Evolutionary conservation across 1,140 invertebrate genomes (phyloP), one percentile per base, ranked within the genome.

Genomic region (Drosophila kikkawai): DNA sequence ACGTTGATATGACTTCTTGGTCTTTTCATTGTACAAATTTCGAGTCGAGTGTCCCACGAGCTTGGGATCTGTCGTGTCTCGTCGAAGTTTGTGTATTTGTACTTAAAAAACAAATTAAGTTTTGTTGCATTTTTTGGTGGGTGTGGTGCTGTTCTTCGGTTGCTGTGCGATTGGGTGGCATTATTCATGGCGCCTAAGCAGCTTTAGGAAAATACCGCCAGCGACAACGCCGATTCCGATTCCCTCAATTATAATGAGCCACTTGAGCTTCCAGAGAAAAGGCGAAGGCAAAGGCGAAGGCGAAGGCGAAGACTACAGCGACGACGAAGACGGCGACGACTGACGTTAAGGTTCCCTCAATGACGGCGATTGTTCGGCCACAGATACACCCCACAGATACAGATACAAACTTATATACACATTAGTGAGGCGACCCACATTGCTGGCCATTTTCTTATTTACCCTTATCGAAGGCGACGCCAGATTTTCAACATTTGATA

Each of bases 401-500:
- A 55, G 7, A 48, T 15, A 13, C 50, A 55, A 45, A 22, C 41
- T 36, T 39, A 63, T 45, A 57, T 59, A 70, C 34, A 53, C 66
- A 60, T 15, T 19, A 12, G 9, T 60, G 36, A 12, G 48, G 69
- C 77, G 66, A 69, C 77, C 71, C 81, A 82, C 80, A 82, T 76
- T 45, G 82, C 48, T 84, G 78, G 74, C 82, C 78, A 85, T 84
- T 86, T 85, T 86, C 74, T 75, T 81, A 86, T 84, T 78, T 85
- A 74, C 75, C 71, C 55, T 86, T 82, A 86, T 81, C 78, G 80
- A 82, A 85, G 76, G 67, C 77, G 74, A 81, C 74, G 73, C 63
- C 56, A 84, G 82, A 86, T 85, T 86, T 79, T 75, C 78, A 59
- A 79, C 82, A 66, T 79, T 85, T 85, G 82, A 86, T 85, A 85